These are phyloP conservation scores for Neoarius graeffei DNA, from an alignment of 2,113 vertebrate genomes.

Conservation along the genomic window DNA sequence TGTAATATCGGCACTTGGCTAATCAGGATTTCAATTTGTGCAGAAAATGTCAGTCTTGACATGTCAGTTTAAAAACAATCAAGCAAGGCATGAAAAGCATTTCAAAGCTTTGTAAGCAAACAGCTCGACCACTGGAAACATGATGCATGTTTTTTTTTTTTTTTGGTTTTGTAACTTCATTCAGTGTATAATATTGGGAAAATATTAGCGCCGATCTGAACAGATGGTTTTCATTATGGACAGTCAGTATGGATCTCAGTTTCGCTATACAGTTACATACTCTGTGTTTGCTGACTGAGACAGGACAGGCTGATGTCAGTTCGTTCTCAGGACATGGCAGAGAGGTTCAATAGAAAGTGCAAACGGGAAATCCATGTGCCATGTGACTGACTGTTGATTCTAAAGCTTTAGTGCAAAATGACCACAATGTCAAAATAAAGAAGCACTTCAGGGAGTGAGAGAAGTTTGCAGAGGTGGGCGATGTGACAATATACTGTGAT, in stretches of 20 bases:
- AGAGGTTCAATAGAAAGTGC: conserved; percentile 61
- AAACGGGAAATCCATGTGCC: conserved; percentile 43
- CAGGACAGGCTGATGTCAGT: conserved; percentile 24
- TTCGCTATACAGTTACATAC: conserved; percentile 36
- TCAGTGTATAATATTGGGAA: conserved; percentile 22
- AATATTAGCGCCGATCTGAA: conserved; percentile 32
- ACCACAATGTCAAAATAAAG: conserved; percentile 49
- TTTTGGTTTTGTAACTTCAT: conserved; percentile 20
- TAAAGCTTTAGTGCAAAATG: conserved; percentile 68
- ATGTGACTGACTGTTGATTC: conserved; percentile 46
- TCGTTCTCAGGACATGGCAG: conserved; percentile 37
- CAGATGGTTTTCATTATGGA: conserved; percentile 36
- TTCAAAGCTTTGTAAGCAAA: conserved; percentile 8
- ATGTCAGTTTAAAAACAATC: conserved; percentile 34
- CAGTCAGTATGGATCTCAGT: conserved; percentile 47
- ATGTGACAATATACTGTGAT: neutral
- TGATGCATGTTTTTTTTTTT: neutral
- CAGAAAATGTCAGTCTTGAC: neutral
- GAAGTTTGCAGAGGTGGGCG: neutral
- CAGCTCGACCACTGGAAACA: conserved; percentile 18
- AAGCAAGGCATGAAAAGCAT: conserved; percentile 16
- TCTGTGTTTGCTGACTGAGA: conserved; percentile 17
- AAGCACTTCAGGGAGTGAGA: conserved; percentile 56
- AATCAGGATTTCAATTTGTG: conserved; percentile 3
- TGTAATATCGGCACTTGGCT: neutral